Conservation (phyloP, 2,113 vertebrate genomes). For the Aphyosemion australe region DNA sequence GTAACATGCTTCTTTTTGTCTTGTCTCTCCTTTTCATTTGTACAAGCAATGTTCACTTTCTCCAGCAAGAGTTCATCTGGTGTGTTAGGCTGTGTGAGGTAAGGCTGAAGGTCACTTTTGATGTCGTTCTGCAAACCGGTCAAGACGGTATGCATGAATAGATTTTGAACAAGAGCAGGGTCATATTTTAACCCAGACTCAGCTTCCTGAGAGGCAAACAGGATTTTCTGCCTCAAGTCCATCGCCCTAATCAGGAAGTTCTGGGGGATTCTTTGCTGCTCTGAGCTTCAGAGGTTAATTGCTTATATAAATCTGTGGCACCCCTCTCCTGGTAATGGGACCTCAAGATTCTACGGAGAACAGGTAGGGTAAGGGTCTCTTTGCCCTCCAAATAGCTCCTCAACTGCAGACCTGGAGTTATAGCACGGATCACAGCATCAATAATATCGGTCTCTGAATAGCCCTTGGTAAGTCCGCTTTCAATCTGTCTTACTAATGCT, state of each 20-base stretch:
- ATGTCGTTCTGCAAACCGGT: neutral
- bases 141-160: neutral
- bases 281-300: neutral
- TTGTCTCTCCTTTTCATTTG: neutral
- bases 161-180: neutral
- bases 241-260: neutral
- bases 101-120: slow-evolving; percentile 5
- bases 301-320: slow-evolving; percentile 1
- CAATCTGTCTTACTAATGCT: too few relatives aligned
- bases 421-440: neutral
- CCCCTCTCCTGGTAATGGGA: neutral
- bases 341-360: neutral
- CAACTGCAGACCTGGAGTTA: neutral
- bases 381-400: neutral
- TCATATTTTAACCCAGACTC: slow-evolving; percentile 1
- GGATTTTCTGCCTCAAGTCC: too few relatives aligned
- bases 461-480: too few relatives aligned
- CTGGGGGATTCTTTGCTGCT: neutral
- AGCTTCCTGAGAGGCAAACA: too few relatives aligned
- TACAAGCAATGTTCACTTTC: neutral
- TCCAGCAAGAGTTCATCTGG: neutral
- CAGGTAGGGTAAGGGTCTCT: neutral
- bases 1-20: slow-evolving; percentile 6
- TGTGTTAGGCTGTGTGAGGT: neutral
- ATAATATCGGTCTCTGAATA: neutral